phyloP scores from a whole-genome alignment of 2,888 invertebrate genomes.

The Linnaemya tessellans region DNA sequence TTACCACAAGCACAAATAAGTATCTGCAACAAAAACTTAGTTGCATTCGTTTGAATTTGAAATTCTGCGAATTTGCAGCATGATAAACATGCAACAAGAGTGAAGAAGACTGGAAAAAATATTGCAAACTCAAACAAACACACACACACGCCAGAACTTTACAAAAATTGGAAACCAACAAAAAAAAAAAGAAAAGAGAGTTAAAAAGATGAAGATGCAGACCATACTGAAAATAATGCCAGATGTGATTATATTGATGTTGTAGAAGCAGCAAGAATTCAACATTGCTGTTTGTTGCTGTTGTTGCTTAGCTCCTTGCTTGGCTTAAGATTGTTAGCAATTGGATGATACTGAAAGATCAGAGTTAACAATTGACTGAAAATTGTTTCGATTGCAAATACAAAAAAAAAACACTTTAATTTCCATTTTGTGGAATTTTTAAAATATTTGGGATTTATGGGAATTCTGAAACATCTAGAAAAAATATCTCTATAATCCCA shows the following conservation, averaged over 20 bases:
- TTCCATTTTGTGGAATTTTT: too few species aligned
- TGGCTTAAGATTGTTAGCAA: conserved; percentile 47
- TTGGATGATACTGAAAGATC: conserved; percentile 34
- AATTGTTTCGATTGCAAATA: background rate
- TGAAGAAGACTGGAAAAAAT: conserved; percentile 61
- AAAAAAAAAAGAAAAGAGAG: background rate
- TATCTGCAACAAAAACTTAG: conserved; percentile 38
- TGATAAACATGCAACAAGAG: conserved; percentile 73
- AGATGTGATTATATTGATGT: conserved; percentile 73
- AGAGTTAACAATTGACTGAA: conserved; percentile 51
- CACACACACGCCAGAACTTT: background rate
- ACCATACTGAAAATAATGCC: conserved; percentile 70
- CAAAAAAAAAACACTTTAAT: too few species aligned
- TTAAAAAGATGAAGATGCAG: conserved; percentile 63
- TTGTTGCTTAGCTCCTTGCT: conserved; percentile 24
- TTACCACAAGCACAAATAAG: conserved; percentile 40
- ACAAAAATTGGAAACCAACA: conserved; percentile 3
- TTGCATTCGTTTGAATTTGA: conserved; percentile 80
- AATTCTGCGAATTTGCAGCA: conserved; percentile 79
- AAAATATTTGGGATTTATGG: too few species aligned
- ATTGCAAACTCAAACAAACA: conserved; percentile 1
- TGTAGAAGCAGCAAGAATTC: conserved; percentile 37
- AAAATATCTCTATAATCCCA: too few species aligned
- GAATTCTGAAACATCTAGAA: too few species aligned
- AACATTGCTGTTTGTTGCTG: conserved; percentile 36